Evolutionary conservation across 2,888 invertebrate species (phyloP).

Genomic region (Fabriciana adippe): DNA sequence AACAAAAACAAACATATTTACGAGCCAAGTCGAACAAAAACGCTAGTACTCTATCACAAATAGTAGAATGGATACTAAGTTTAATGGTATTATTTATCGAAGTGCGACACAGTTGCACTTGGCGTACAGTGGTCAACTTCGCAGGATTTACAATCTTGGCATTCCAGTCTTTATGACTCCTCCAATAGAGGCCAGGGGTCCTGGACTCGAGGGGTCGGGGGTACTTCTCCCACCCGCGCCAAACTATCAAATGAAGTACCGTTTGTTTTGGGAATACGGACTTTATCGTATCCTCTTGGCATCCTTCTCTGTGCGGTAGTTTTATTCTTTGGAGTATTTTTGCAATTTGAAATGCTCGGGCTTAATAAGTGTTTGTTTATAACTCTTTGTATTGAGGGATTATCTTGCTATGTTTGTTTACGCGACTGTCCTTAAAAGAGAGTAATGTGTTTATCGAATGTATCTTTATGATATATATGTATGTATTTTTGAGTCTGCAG

Average conservation of each 20-base stretch:
- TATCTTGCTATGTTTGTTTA: too few species aligned
- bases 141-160: constrained; percentile 1
- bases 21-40: too few species aligned
- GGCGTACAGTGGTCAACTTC: constrained; percentile 11
- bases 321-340: constrained; percentile 29
- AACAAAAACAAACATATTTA: too few species aligned
- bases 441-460: too few species aligned
- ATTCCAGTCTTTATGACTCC: constrained; percentile 5
- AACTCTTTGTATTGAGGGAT: too few species aligned
- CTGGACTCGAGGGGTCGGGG: background rate
- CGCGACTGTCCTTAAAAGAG: too few species aligned
- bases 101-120: constrained; percentile 36
- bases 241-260: constrained; percentile 36
- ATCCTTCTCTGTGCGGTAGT: constrained; percentile 16
- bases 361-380: too few species aligned
- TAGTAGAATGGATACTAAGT: constrained; percentile 28
- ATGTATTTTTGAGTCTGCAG: too few species aligned
- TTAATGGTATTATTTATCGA: constrained; percentile 38
- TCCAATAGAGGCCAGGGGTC: constrained; percentile 10
- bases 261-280: constrained; percentile 33
- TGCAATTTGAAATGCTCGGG: constrained; percentile 12
- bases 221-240: constrained; percentile 26
- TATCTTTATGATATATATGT: too few species aligned
- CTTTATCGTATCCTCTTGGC: constrained; percentile 31
- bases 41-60: too few species aligned